Percentiles rank a stretch among this genome's conserved stretches.
Conservation (phyloP, 2,797 vertebrate genomes). For the Arrhamphus sclerolepis region DNA sequence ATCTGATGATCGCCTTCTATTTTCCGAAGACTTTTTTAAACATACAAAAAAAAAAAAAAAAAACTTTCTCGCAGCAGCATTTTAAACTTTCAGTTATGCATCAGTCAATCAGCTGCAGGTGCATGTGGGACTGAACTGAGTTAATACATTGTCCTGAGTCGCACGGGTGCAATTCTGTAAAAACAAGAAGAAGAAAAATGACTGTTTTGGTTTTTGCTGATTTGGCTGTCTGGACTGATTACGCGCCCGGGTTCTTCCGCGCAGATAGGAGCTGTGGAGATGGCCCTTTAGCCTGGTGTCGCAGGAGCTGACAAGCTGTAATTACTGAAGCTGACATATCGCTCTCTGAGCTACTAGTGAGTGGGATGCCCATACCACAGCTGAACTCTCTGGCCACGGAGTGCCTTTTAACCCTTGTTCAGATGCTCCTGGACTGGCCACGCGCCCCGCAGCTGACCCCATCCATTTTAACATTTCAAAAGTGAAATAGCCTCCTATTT, state of each 20-base stretch:
- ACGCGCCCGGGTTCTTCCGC: constrained; percentile 40
- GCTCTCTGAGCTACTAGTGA: constrained; percentile 59
- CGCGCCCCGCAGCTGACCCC: constrained; percentile 35
- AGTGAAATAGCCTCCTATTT: constrained; percentile 49
- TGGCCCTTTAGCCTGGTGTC: constrained; percentile 68
- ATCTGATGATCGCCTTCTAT: constrained; percentile 66
- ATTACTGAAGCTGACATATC: constrained; percentile 71
- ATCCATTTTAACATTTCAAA: constrained; percentile 48
- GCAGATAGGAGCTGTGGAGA: constrained; percentile 50
- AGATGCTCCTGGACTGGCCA: constrained; percentile 35
- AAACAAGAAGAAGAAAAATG: background rate
- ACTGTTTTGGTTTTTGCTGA: constrained; percentile 53
- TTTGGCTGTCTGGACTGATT: constrained; percentile 60
- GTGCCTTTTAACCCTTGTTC: constrained; percentile 24
- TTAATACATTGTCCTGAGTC: constrained; percentile 7
- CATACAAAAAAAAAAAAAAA: background rate
- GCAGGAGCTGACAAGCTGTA: constrained; percentile 65
- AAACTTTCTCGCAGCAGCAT: background rate
- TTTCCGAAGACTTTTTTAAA: constrained; percentile 5
- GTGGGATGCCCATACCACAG: constrained; percentile 40
- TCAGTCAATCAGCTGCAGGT: background rate
- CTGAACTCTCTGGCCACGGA: constrained; percentile 49
- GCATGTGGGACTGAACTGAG: background rate
- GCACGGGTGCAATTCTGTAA: constrained; percentile 7
- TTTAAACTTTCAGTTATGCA: background rate